Percentiles rank a stretch among this genome's conserved stretches.
Conservation (phyloP, 37 sponge, comb jelly and placozoan species). For the Oopsacas minuta region DNA sequence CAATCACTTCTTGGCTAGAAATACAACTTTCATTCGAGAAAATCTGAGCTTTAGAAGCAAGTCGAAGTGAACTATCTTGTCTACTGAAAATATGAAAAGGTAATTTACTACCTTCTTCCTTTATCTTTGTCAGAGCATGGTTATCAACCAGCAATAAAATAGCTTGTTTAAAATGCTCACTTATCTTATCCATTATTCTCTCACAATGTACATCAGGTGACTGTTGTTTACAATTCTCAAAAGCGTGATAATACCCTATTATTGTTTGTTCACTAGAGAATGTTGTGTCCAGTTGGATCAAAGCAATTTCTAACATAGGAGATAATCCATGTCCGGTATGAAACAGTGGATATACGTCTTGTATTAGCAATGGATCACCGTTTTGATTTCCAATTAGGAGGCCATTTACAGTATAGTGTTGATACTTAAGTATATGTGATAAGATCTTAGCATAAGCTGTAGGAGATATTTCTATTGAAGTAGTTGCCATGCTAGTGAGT, state of each 20-base stretch:
- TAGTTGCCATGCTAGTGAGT: neutral
- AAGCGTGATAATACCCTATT: neutral
- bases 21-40: neutral
- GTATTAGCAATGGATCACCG: neutral
- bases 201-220: conserved; percentile 2
- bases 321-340: neutral
- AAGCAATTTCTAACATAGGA: neutral
- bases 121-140: neutral
- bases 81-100: neutral
- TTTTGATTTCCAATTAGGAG: neutral
- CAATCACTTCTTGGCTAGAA: neutral
- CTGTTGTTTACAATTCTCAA: conserved; percentile 11
- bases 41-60: neutral
- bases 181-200: neutral
- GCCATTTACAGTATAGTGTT: neutral
- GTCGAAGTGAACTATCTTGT: neutral
- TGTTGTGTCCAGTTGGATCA: neutral
- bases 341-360: neutral
- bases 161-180: neutral
- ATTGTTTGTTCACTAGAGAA: neutral
- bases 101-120: neutral
- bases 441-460: neutral
- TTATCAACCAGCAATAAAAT: neutral
- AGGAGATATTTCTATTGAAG: neutral
- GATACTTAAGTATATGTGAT: neutral